Evolutionary conservation across 1,140 invertebrate species (phyloP).

Genomic region (Drosophila willistoni): DNA sequence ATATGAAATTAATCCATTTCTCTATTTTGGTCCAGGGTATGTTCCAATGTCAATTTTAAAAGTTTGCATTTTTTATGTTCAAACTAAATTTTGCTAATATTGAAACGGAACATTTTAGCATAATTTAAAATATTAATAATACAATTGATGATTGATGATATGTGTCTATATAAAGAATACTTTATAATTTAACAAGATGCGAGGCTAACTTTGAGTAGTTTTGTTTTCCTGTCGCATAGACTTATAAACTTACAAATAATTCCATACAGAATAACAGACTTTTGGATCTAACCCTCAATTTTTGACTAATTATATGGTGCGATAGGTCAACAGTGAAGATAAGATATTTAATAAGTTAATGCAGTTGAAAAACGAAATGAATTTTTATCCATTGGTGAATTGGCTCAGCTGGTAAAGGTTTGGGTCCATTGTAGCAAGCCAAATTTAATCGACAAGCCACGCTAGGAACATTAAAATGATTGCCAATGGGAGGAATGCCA

Average conservation of each 20-base stretch:
- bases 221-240: too few relatives aligned
- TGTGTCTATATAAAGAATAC: background rate
- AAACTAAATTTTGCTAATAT: background rate
- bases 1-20: too few relatives aligned
- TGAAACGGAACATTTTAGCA: background rate
- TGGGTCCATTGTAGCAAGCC: background rate
- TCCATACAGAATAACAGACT: too few relatives aligned
- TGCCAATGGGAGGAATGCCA: constrained; percentile 46
- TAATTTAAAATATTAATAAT: constrained; percentile 17
- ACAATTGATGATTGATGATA: too few relatives aligned
- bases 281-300: too few relatives aligned
- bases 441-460: constrained; percentile 28
- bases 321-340: background rate
- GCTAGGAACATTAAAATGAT: constrained; percentile 55
- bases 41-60: too few relatives aligned
- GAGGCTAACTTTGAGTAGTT: too few relatives aligned
- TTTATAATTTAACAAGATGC: background rate
- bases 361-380: background rate
- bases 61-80: background rate
- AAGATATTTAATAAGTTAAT: too few relatives aligned
- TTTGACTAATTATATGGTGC: background rate
- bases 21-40: background rate
- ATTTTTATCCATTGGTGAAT: background rate
- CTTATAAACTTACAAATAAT: too few relatives aligned
- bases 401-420: background rate